Base-by-base conservation (phyloP, 2,888 invertebrate species). In the Omphaloscelis lunosa region DNA sequence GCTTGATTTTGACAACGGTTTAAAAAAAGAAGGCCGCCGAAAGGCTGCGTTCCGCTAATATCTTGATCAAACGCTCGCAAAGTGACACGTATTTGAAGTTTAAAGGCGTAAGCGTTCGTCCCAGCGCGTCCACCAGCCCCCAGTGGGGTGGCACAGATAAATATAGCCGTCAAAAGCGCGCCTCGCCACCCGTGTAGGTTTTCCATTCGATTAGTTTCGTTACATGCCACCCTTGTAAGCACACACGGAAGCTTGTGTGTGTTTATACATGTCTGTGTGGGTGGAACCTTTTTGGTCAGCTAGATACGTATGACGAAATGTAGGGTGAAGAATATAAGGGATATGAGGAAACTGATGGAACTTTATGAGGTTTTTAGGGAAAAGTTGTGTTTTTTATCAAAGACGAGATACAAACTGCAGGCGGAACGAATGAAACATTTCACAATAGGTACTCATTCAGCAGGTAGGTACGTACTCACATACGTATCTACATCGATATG, bases 171-270 rank as follows among this genome's bases (percentile, higher is more conserved):
- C 86, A 86, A 88, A 88, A 89, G 89, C 89, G 89, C 88, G 85
- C 84, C 88, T 89, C 89, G 76, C 89, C 91, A 90, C 81, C 91
- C 91, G 92, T 92, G 86, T 89, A 87, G 87, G 90, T 90, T 93
- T 92, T 92, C 91, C 92, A 85, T 75, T 69, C 90, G 92, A 93
- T 92, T 93, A 92, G 86, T 72, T 86, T 75, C 69, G 87, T 89
- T 90, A 91, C 92, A 89, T 90, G 86, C 86, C 87, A 90, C 85
- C 88, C 84, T 72, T 83, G 84, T 84, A 80, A 83, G 69, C 76
- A 79, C 75, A 82, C 77, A 81, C 66, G 63, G 72, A 72, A 72
- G 63, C 82, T 39, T 75, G 77, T 77, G 66, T 77, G 86, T 69
- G 70, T 75, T 51, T 5, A 29, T 27, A 34, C 8, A 59, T 68